Percentiles rank a stretch among this genome's conserved stretches.
Evolutionary conservation across 2,797 vertebrate species (phyloP).

Genomic region (Urocyon cinereoargenteus): DNA sequence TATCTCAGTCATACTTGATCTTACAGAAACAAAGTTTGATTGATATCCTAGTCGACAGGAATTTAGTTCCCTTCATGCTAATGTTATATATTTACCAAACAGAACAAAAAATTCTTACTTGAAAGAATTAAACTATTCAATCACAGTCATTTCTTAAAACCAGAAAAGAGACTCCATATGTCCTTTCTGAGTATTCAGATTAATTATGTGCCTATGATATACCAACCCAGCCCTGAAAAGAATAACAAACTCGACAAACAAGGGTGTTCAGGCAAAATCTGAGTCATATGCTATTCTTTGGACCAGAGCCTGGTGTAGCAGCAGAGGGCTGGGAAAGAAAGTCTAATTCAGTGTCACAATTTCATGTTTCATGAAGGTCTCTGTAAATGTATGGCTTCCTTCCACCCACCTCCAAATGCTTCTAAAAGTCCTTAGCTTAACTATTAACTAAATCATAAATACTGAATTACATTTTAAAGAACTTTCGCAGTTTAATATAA

Average conservation of each 20-base stretch:
- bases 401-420: background rate
- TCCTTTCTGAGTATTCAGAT: slow-evolving; percentile 5
- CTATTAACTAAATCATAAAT: slow-evolving; percentile 66
- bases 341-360: background rate
- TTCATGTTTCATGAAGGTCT: background rate
- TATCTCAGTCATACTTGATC: background rate
- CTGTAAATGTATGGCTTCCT: slow-evolving; percentile 15
- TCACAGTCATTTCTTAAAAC: slow-evolving; percentile 36
- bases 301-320: background rate
- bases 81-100: background rate
- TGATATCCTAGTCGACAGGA: background rate
- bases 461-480: slow-evolving; percentile 34
- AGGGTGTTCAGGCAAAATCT: background rate
- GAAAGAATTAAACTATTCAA: slow-evolving; percentile 45
- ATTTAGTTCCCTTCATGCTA: background rate
- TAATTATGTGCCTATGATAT: background rate
- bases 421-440: slow-evolving; percentile 51
- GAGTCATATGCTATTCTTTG: background rate
- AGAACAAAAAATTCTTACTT: slow-evolving; percentile 43
- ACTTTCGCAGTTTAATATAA: slow-evolving; percentile 48
- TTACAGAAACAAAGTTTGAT: background rate
- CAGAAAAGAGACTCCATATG: background rate
- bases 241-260: background rate
- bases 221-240: background rate
- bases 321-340: background rate